Conservation (phyloP, 1,140 invertebrate species). For the Drosophila santomea region DNA sequence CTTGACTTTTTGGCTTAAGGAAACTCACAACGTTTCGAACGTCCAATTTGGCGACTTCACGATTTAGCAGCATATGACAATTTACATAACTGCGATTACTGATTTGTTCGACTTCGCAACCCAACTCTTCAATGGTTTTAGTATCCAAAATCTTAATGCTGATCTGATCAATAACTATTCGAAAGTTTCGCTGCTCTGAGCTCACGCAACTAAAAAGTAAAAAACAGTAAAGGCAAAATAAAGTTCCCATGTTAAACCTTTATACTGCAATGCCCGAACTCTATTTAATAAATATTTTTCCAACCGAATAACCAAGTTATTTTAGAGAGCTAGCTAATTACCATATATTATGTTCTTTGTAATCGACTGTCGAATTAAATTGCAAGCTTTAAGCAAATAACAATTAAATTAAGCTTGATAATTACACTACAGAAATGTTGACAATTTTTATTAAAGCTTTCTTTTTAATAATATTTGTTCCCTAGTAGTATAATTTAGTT, state of each 20-base stretch:
- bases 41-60: constrained; percentile 9
- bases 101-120: constrained; percentile 5
- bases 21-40: constrained; percentile 26
- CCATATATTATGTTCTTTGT: too few species aligned
- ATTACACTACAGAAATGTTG: too few species aligned
- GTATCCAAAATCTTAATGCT: constrained; percentile 15
- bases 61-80: constrained; percentile 28
- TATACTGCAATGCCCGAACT: constrained; percentile 5
- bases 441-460: too few species aligned
- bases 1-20: constrained; percentile 14
- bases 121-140: constrained; percentile 27
- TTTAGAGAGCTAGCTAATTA: neutral
- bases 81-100: constrained; percentile 46
- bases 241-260: constrained; percentile 23
- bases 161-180: constrained; percentile 32
- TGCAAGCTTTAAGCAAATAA: too few species aligned
- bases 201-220: constrained; percentile 5
- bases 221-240: constrained; percentile 12
- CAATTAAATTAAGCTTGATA: too few species aligned
- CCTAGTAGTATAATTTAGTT: too few species aligned
- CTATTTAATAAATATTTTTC: constrained; percentile 4
- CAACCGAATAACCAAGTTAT: constrained; percentile 12
- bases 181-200: constrained; percentile 35
- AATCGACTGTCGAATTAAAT: too few species aligned
- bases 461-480: too few species aligned